phyloP scores from a whole-genome alignment of 2,113 vertebrate species.

The Alligator mississippiensis region DNA sequence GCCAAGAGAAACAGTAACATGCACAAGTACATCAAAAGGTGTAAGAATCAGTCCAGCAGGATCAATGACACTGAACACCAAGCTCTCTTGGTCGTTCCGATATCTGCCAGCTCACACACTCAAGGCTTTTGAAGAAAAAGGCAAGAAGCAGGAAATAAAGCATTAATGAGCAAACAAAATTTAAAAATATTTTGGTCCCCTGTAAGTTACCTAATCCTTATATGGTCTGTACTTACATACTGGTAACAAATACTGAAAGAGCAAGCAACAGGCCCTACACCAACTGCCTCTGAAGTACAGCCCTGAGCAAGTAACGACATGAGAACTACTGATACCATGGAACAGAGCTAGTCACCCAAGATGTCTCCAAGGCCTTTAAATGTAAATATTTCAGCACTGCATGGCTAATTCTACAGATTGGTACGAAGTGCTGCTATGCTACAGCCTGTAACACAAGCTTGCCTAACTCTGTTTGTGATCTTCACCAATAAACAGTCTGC shows the following conservation, averaged over 20 bases:
- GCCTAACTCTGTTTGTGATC: slow-evolving; percentile 40
- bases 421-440: slow-evolving; percentile 60
- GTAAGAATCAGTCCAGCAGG: neutral
- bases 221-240: neutral
- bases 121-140: neutral
- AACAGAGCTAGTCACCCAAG: slow-evolving; percentile 41
- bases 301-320: neutral
- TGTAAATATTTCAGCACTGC: slow-evolving; percentile 70
- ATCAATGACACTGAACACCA: neutral
- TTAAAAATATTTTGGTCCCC: neutral
- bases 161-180: neutral
- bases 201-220: neutral
- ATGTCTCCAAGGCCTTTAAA: slow-evolving; percentile 27
- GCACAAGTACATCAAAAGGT: neutral
- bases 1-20: neutral
- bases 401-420: slow-evolving; percentile 54
- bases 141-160: neutral
- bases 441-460: slow-evolving; percentile 64
- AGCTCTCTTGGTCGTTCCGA: neutral
- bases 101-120: neutral
- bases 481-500: neutral
- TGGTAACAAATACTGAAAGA: neutral
- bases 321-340: slow-evolving; percentile 11
- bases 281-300: slow-evolving; percentile 11
- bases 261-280: neutral